Conservation (phyloP, 1,140 invertebrate genomes). For the Anastrepha ludens region DNA sequence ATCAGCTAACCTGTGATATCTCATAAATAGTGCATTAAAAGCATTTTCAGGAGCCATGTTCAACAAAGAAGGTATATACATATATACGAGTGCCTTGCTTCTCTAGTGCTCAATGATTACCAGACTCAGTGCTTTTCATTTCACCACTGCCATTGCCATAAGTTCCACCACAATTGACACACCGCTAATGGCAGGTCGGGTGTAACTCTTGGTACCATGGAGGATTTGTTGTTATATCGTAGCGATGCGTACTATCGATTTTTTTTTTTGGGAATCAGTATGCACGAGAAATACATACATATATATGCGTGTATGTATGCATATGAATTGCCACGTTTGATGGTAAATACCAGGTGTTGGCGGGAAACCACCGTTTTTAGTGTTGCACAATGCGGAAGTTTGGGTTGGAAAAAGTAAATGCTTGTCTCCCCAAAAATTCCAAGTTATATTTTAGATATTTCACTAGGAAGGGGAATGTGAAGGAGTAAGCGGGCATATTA, state of each 20-base stretch:
- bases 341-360: conserved; percentile 6
- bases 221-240: conserved; percentile 20
- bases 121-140: conserved; percentile 2
- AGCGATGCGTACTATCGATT: background rate
- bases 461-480: too few species aligned
- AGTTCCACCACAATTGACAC: conserved; percentile 30
- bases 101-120: background rate
- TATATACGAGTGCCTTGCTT: background rate
- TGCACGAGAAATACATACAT: background rate
- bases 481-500: too few species aligned
- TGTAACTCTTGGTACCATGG: background rate
- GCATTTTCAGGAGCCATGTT: conserved; percentile 7
- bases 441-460: background rate
- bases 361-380: background rate
- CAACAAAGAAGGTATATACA: background rate
- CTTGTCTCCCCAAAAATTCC: background rate
- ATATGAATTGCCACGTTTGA: background rate
- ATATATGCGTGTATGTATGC: background rate
- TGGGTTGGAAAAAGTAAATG: background rate
- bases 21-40: conserved; percentile 41
- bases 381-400: background rate
- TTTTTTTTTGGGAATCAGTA: background rate
- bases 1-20: background rate
- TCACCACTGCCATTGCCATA: background rate
- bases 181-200: conserved; percentile 44